Conservation (phyloP, 2,113 vertebrate species). For the Platichthys stellatus region DNA sequence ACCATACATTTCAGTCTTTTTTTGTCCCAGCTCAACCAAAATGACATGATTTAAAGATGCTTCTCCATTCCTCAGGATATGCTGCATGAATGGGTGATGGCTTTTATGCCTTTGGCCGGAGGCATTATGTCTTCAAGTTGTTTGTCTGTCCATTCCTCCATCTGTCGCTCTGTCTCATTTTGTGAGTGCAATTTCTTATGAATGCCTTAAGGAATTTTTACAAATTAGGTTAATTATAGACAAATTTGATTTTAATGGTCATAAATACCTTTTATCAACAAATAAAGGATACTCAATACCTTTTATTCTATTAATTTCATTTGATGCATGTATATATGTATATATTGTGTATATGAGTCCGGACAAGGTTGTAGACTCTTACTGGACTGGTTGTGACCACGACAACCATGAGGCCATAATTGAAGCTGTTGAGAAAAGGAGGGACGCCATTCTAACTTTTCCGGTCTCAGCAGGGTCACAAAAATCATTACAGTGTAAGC, state of each 20-base stretch:
- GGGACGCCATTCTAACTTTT: constrained; percentile 1
- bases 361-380: too few species aligned
- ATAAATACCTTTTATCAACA: too few species aligned
- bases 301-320: too few species aligned
- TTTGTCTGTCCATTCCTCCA: background rate
- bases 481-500: constrained; percentile 30
- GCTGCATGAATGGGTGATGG: background rate
- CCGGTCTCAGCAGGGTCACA: constrained; percentile 44
- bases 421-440: background rate
- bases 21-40: constrained; percentile 6
- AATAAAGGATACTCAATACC: too few species aligned
- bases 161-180: background rate
- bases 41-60: background rate
- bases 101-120: background rate
- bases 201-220: too few species aligned
- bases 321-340: too few species aligned
- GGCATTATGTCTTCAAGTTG: background rate
- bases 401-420: background rate
- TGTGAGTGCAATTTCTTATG: too few species aligned
- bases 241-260: too few species aligned
- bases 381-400: background rate
- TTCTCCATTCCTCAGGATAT: too few species aligned
- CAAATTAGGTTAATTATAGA: background rate
- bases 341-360: too few species aligned
- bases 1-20: background rate